Evolutionary conservation across 1,140 invertebrate genomes (phyloP).

Genomic region (Polypedilum vanderplanki): DNA sequence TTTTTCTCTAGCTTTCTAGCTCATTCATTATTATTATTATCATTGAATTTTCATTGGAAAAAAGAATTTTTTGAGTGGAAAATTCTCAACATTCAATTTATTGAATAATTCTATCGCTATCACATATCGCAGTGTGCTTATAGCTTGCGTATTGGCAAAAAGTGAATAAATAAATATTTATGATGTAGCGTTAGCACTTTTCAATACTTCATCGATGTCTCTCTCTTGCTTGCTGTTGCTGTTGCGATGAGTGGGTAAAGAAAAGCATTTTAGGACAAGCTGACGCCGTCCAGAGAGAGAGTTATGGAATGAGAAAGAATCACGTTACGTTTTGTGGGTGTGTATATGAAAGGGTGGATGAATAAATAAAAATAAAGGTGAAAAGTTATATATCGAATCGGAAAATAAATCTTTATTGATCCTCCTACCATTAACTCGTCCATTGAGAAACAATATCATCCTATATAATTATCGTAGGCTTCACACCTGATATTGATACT

Average conservation of each 20-base stretch:
- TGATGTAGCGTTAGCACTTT: slow-evolving; percentile 17
- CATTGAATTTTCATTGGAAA: slow-evolving; percentile 9
- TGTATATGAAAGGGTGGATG: background rate
- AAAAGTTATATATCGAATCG: background rate
- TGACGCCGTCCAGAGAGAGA: slow-evolving; percentile 9
- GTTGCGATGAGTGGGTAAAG: background rate
- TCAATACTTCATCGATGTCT: slow-evolving; percentile 11
- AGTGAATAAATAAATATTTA: slow-evolving; percentile 20
- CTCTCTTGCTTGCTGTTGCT: background rate
- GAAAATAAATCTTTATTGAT: slow-evolving; percentile 1
- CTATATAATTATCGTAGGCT: no score
- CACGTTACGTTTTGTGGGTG: background rate
- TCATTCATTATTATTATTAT: slow-evolving; percentile 13
- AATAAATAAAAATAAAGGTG: background rate
- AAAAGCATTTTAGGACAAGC: background rate
- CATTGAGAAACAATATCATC: no score
- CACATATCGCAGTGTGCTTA: background rate
- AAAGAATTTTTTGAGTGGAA: slow-evolving; percentile 2
- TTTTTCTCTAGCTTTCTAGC: background rate
- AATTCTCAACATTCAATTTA: slow-evolving; percentile 19
- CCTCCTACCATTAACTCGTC: background rate
- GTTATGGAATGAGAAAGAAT: background rate
- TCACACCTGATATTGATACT: no score
- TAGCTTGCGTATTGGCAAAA: background rate
- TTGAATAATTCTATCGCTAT: slow-evolving; percentile 9